Evolutionary conservation across 2,797 vertebrate species (phyloP), one percentile per base, ranked within the genome.

Genomic region (Anabacerthia variegaticeps): DNA sequence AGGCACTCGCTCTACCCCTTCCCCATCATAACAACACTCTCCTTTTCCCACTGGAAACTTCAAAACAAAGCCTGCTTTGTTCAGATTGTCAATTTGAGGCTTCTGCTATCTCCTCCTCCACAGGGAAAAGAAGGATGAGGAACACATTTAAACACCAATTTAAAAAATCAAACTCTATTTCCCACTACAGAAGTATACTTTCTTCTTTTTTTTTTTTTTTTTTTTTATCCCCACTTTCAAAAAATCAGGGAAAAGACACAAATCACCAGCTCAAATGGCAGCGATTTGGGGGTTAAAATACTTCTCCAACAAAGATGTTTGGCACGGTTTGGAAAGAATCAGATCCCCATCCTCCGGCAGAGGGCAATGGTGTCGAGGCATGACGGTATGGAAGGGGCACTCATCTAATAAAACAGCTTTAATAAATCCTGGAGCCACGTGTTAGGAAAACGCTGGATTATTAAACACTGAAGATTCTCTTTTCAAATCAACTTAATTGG

Each of bases 311-410:
- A 59, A 74, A 49, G 61, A n/a, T 26, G 36, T 55, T 88, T 41
- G 30, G 62, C 43, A 3, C 0, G 2, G 46, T 24, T 55, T 30
- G 67, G 84, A 19, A 67, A 84, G 44, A 84, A 72, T 23, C 1
- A 2, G 28, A 65, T 68, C 61, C 66, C 17, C 66, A 17, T 93
- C 92, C 87, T 91, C 95, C 95, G 44, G 93, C 92, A 97, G 95
- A 96, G 95, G 95, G 96, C 96, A 97, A 94, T 94, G 94, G 81
- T 72, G 95, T 93, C 95, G 75, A 94, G 89, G 89, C 69, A 69
- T 27, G 92, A 80, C 59, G 36, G 54, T 22, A 28, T 16, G 51
- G 51, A 86, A 81, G 90, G 92, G 88, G 56, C 93, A 84, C 67
- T 62, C 62, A 36, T 75, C 85, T 84, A 59, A 92, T 76, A 43